Conservation (phyloP, 1,140 invertebrate genomes). For the Cheumatopsyche charites region DNA sequence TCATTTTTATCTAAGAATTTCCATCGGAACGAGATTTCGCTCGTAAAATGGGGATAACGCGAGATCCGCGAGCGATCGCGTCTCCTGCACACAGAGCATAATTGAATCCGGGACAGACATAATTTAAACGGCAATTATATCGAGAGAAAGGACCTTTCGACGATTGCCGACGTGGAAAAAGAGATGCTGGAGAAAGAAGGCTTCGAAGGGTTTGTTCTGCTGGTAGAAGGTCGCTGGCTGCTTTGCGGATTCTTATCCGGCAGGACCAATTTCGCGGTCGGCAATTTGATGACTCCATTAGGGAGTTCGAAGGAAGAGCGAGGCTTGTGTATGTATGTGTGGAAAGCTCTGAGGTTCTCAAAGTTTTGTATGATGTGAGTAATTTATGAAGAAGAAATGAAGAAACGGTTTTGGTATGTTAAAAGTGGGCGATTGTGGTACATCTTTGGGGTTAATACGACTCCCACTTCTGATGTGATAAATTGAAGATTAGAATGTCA, state of each 20-base stretch:
- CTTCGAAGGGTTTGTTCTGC: constrained; percentile 2
- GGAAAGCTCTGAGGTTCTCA: neutral
- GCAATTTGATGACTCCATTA: constrained; percentile 35
- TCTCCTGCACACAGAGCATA: neutral
- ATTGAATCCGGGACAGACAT: neutral
- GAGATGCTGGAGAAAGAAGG: neutral
- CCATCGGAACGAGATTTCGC: too few relatives aligned
- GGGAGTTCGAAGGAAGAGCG: neutral
- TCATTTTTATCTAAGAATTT: too few relatives aligned
- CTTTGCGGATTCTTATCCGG: constrained; percentile 27
- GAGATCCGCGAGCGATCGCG: too few relatives aligned
- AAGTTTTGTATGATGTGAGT: neutral
- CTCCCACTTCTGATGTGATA: too few relatives aligned
- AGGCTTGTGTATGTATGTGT: neutral
- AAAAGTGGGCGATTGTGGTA: too few relatives aligned
- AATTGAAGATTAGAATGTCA: too few relatives aligned
- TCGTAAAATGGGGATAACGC: too few relatives aligned
- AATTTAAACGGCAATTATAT: constrained; percentile 7
- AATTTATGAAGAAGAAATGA: neutral
- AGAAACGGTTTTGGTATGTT: too few relatives aligned
- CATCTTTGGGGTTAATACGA: too few relatives aligned
- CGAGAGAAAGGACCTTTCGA: neutral
- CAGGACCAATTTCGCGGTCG: constrained; percentile 26
- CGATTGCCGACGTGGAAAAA: neutral
- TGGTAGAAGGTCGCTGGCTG: too few relatives aligned